Conservation (phyloP, 2,888 invertebrate genomes). For the Chirona hameri region DNA sequence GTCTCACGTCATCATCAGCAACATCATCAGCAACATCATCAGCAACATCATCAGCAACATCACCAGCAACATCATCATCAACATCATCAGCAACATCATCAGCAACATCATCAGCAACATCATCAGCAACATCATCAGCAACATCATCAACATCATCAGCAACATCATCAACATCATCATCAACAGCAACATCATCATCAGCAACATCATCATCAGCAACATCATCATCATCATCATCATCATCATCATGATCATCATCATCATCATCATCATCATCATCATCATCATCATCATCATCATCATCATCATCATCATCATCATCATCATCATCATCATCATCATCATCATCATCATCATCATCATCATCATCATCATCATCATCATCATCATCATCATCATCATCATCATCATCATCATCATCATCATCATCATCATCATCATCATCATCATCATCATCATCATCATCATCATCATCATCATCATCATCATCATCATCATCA, state of each 20-base stretch:
- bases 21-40: no score
- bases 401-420: conserved; percentile 22
- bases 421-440: not conserved
- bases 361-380: conserved; percentile 23
- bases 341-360: conserved; percentile 28
- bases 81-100: no score
- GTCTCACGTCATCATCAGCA: no score
- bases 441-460: conserved; percentile 1
- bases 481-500: conserved; percentile 13
- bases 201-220: no score
- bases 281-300: not conserved
- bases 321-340: conserved; percentile 28
- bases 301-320: not conserved
- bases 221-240: conserved; percentile 23
- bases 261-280: not conserved
- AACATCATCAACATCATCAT: no score
- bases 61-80: no score
- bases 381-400: conserved; percentile 27
- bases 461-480: conserved; percentile 4
- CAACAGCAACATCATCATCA: no score
- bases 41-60: no score
- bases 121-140: no score
- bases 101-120: no score
- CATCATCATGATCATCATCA: not conserved
- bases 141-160: no score